Evolutionary conservation across 1,140 invertebrate species (phyloP).

Genomic region (Drosophila rufa): DNA sequence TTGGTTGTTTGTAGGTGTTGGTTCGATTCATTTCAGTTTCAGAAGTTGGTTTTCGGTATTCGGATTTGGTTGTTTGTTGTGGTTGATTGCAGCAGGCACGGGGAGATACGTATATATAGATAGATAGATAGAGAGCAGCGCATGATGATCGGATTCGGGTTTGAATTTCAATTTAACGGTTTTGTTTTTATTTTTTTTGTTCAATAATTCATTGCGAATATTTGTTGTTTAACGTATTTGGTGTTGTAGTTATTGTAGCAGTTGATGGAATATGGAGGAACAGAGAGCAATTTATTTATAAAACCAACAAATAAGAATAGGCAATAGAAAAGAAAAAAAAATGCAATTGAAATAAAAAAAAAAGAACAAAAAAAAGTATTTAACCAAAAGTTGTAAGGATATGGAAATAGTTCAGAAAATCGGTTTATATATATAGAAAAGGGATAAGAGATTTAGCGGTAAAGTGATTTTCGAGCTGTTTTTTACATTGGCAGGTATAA

Average conservation of each 20-base stretch:
- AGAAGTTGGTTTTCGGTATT: constrained; percentile 13
- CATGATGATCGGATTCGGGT: constrained; percentile 51
- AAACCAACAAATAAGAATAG: constrained; percentile 56
- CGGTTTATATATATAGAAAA: constrained; percentile 32
- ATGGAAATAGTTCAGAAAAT: constrained; percentile 26
- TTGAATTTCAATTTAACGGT: constrained; percentile 38
- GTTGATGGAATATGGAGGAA: constrained; percentile 57
- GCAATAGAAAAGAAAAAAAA: constrained; percentile 18
- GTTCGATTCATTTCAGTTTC: constrained; percentile 42
- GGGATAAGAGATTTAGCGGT: constrained; percentile 12
- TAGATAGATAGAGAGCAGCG: constrained; percentile 45
- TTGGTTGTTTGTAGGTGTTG: constrained; percentile 39
- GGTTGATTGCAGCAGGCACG: constrained; percentile 50
- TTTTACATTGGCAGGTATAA: constrained; percentile 43
- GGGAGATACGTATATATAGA: constrained; percentile 39
- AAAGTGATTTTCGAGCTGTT: constrained; percentile 48
- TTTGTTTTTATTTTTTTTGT: constrained; percentile 2
- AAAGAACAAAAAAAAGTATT: constrained; percentile 14
- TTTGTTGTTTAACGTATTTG: constrained; percentile 31
- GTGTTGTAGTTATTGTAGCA: constrained; percentile 42
- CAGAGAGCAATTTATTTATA: constrained; percentile 54
- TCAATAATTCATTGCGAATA: constrained; percentile 30
- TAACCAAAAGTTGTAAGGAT: constrained; percentile 13
- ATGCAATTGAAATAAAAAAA: constrained; percentile 28
- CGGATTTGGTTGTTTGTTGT: constrained; percentile 49